These are phyloP conservation scores for Limenitis camilla DNA, from an alignment of 2,888 invertebrate genomes.

Conservation along the genomic window DNA sequence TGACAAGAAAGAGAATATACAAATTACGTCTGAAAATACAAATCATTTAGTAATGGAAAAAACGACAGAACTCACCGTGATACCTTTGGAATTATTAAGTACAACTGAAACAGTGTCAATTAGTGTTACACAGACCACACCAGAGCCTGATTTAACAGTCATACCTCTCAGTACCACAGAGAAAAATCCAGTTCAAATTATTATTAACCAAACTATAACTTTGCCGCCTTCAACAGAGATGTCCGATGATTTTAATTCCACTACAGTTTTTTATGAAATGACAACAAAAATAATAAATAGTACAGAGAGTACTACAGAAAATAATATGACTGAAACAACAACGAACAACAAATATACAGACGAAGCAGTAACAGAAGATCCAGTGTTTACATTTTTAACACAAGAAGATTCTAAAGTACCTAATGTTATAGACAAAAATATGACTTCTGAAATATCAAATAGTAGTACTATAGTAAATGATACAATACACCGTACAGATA, in stretches of 20 bases:
- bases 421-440: conserved; percentile 1
- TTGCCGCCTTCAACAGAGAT: conserved; percentile 44
- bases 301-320: conserved; percentile 20
- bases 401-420: conserved; percentile 3
- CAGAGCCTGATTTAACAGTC: conserved; percentile 55
- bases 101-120: conserved; percentile 50
- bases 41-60: conserved; percentile 24
- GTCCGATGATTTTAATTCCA: conserved; percentile 32
- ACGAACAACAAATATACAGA: conserved; percentile 21
- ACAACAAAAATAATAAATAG: conserved; percentile 21
- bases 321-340: conserved; percentile 8
- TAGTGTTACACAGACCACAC: conserved; percentile 51
- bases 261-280: conserved; percentile 29
- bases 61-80: conserved; percentile 48
- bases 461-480: conserved; percentile 21
- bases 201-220: conserved; percentile 46
- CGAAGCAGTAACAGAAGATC: conserved; percentile 8
- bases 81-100: conserved; percentile 60
- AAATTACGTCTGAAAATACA: conserved; percentile 11
- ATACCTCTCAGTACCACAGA: conserved; percentile 54
- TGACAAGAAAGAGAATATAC: conserved; percentile 21
- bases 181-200: conserved; percentile 35
- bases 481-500: conserved; percentile 13
- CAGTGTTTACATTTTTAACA: conserved; percentile 6
- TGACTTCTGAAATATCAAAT: not conserved